Base-by-base conservation (phyloP, 2,888 invertebrate genomes). In the Rhagophthalmus giganteus region DNA sequence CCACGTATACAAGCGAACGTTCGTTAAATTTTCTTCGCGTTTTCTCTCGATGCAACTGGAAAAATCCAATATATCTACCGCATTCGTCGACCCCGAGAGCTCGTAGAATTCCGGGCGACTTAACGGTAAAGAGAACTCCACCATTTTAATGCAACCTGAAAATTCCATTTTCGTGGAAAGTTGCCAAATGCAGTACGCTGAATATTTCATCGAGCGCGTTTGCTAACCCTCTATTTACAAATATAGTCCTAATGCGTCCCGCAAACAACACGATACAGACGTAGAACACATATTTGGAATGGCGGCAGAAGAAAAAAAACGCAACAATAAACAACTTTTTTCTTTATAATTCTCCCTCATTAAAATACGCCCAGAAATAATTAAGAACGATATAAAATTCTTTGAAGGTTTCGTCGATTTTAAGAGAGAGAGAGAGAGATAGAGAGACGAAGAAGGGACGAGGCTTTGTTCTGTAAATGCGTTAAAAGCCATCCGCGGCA, bases 21-120 rank as follows among this genome's bases (percentile, higher is more conserved):
- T n/a, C n/a, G n/a, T n/a, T n/a, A n/a, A n/a, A n/a, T n/a, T n/a
- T 54, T 58, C 54, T 60, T 62, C 57, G 9, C 58, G 54, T 52
- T 52, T 33, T 37, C 35, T 48, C 40, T 16, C 52, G 41, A 41
- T 48, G 51, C 45, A 45, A n/a, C 45, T 16, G 13, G 16, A 40
- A 41, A 45, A 52, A 52, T 40, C 45, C 46, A 32, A 52, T 52
- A 46, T 39, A 47, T 47, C 41, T 53, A 42, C 53, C 53, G 53
- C 53, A 53, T 47, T 47, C 20, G 16, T 32, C 53, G 47, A 47
- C 47, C 53, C 28, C 37, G 24, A 11, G 16, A 37, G 31, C 46
- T 52, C 41, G 52, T 26, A 11, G 40, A 35, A 35, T 40, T 52
- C 46, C 52, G 52, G 40, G 32, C 30, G 28, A 37, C 40, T 47